Conservation (phyloP, 2,888 invertebrate species). For the Patella caerulea region DNA sequence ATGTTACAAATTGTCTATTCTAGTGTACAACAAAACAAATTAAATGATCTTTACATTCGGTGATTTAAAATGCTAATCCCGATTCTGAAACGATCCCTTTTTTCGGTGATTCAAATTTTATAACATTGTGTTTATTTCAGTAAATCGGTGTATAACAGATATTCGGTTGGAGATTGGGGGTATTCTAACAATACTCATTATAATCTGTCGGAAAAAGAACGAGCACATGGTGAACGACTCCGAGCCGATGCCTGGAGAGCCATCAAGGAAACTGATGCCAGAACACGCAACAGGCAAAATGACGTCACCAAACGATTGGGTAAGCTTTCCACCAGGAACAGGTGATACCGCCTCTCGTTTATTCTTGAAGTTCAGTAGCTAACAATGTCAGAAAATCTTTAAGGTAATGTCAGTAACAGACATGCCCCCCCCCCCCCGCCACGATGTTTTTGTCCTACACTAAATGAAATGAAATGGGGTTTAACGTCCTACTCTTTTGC, state of each 20-base stretch:
- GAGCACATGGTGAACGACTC: constrained; percentile 75
- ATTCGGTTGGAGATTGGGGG: constrained; percentile 66
- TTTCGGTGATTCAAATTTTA: too few species aligned
- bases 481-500: too few species aligned
- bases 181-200: constrained; percentile 83
- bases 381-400: not conserved
- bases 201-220: constrained; percentile 89
- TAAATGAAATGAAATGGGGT: too few species aligned
- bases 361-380: not conserved
- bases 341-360: not conserved
- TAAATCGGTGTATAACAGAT: constrained; percentile 10
- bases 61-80: too few species aligned
- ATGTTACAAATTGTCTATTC: too few species aligned
- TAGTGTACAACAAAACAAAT: not conserved
- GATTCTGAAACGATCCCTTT: not conserved
- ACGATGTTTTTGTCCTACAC: too few species aligned
- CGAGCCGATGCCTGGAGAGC: constrained; percentile 67
- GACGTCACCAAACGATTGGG: constrained; percentile 89
- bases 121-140: not conserved
- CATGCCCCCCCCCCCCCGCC: too few species aligned
- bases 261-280: constrained; percentile 71
- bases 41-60: too few species aligned
- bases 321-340: constrained; percentile 31
- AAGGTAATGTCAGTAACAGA: too few species aligned
- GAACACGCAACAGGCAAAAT: constrained; percentile 73